A percentile compares a stretch with the other conserved stretches of the same genome.
phyloP scores from a whole-genome alignment of 2,888 invertebrate species.

The Macaria liturata region DNA sequence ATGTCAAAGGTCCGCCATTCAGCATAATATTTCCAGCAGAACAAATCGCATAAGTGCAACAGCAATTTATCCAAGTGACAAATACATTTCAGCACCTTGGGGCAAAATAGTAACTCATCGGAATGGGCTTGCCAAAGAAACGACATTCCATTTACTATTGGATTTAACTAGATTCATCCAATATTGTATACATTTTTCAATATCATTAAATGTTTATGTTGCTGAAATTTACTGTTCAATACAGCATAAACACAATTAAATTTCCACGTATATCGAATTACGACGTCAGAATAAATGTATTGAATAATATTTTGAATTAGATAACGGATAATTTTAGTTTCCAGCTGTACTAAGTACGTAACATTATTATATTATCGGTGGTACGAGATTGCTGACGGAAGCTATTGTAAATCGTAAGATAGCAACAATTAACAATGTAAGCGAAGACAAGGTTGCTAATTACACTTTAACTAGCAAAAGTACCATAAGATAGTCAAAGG shows the following conservation, averaged over 20 bases:
- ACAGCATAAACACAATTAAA: no score
- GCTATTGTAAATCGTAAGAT: no score
- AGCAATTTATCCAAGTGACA: constrained; percentile 27
- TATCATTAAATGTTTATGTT: constrained; percentile 11
- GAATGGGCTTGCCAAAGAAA: constrained; percentile 27
- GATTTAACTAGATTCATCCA: constrained; percentile 12
- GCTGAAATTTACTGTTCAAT: neutral
- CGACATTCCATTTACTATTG: constrained; percentile 30
- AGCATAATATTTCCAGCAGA: neutral
- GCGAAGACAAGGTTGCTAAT: no score
- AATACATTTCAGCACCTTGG: constrained; percentile 29
- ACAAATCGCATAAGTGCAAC: constrained; percentile 18
- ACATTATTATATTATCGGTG: no score
- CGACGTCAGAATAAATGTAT: constrained; percentile 3
- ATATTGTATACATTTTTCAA: constrained; percentile 13
- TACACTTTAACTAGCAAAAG: no score
- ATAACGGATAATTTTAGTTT: no score
- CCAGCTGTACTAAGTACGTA: no score
- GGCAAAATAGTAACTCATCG: constrained; percentile 25
- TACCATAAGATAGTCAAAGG: no score
- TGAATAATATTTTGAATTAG: no score
- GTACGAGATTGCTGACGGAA: no score
- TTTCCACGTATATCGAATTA: constrained; percentile 1
- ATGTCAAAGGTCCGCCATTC: neutral
- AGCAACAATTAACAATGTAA: no score